phyloP scores from a whole-genome alignment of 1,140 invertebrate genomes.

The Dendroctonus ponderosae region DNA sequence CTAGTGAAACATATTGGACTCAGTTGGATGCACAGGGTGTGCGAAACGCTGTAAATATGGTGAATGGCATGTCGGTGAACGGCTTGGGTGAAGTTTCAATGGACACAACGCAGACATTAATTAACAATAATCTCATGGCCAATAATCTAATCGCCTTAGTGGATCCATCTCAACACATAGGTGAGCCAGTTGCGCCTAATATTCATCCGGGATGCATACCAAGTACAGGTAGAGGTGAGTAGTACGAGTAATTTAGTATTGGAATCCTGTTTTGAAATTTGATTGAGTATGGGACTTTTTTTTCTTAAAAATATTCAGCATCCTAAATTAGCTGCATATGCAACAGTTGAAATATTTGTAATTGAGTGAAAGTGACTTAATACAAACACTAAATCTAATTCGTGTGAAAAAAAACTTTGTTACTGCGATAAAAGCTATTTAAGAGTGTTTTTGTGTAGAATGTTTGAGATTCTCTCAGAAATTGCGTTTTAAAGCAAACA shows the following conservation, averaged over 20 bases:
- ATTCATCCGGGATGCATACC: slow-evolving; percentile 65
- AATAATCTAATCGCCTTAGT: slow-evolving; percentile 51
- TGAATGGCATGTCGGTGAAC: slow-evolving; percentile 78
- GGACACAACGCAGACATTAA: slow-evolving; percentile 59
- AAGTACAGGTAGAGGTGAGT: slow-evolving; percentile 56
- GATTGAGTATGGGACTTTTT: too few species aligned
- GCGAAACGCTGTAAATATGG: slow-evolving; percentile 71
- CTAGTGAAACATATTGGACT: slow-evolving; percentile 88
- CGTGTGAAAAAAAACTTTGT: too few species aligned
- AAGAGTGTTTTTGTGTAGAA: too few species aligned
- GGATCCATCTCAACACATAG: slow-evolving; percentile 44
- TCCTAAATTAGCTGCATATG: too few species aligned
- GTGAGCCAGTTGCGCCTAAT: slow-evolving; percentile 58
- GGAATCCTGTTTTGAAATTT: background rate
- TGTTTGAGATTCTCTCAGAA: too few species aligned
- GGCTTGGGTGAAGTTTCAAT: slow-evolving; percentile 72
- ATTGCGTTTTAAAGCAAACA: too few species aligned
- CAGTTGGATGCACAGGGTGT: slow-evolving; percentile 76
- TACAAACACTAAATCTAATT: too few species aligned
- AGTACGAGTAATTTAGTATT: background rate
- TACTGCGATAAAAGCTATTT: too few species aligned
- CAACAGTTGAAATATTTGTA: too few species aligned
- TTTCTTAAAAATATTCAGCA: too few species aligned
- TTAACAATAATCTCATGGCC: slow-evolving; percentile 57
- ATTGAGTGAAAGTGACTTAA: too few species aligned